Percentiles rank a stretch among this genome's conserved stretches.
Conservation (phyloP, 1,140 invertebrate genomes). For the Nebria ingens region DNA sequence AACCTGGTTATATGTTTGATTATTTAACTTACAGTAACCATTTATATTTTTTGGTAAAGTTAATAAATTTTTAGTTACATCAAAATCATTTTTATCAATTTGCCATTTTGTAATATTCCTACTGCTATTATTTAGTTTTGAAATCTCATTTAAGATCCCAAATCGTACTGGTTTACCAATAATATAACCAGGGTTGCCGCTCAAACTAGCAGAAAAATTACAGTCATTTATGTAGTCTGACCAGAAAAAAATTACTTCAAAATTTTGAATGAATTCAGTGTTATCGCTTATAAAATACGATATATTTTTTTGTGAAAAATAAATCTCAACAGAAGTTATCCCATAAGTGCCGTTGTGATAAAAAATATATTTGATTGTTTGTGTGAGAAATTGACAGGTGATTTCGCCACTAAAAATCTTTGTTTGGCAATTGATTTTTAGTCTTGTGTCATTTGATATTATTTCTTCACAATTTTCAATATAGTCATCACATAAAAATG, state of each 20-base stretch:
- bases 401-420: conserved; percentile 20
- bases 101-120: conserved; percentile 21
- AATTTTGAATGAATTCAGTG: conserved; percentile 37
- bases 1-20: conserved; percentile 30
- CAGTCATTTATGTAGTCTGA: conserved; percentile 25
- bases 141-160: conserved; percentile 29
- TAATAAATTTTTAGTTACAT: conserved; percentile 33
- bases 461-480: conserved; percentile 25
- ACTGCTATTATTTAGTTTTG: conserved; percentile 22
- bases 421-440: conserved; percentile 16
- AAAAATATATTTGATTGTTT: conserved; percentile 40
- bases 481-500: conserved; percentile 33
- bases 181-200: conserved; percentile 60
- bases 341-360: conserved; percentile 47
- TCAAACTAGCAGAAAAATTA: conserved; percentile 35
- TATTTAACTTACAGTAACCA: conserved; percentile 33
- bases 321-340: conserved; percentile 35
- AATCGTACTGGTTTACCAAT: conserved; percentile 49
- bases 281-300: conserved; percentile 20
- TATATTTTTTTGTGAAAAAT: conserved; percentile 36
- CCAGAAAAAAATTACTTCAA: conserved; percentile 42
- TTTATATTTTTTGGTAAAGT: conserved; percentile 33
- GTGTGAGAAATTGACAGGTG: conserved; percentile 36
- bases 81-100: conserved; percentile 23
- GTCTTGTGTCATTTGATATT: conserved; percentile 18